These are phyloP conservation scores for Synergus umbraculus DNA, from an alignment of 2,888 invertebrate species.

Conservation along the genomic window DNA sequence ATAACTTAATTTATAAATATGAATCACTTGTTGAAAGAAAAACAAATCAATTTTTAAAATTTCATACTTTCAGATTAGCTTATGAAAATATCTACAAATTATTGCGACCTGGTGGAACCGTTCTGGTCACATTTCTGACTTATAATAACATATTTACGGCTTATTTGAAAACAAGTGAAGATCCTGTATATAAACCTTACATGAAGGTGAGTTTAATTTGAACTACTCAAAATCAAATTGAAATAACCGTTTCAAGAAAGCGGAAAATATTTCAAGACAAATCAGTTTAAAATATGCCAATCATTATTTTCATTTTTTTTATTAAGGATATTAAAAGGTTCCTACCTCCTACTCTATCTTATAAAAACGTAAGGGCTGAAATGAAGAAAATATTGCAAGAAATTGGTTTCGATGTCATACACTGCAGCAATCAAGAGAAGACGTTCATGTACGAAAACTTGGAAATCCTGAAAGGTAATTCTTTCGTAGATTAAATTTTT, in stretches of 20 bases:
- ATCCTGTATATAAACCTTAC: slow-evolving; percentile 82
- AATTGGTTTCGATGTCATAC: slow-evolving; percentile 81
- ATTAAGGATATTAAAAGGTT: slow-evolving; percentile 81
- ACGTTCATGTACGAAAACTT: slow-evolving; percentile 81
- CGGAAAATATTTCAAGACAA: no score
- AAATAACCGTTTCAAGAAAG: no score
- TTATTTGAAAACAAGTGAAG: slow-evolving; percentile 81
- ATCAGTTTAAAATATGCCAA: no score
- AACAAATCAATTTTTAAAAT: no score
- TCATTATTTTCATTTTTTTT: background rate
- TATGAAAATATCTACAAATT: slow-evolving; percentile 83
- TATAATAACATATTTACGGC: slow-evolving; percentile 85
- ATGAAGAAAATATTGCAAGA: slow-evolving; percentile 80
- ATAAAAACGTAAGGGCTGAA: slow-evolving; percentile 80
- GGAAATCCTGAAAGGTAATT: slow-evolving; percentile 81
- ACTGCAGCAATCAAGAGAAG: slow-evolving; percentile 81
- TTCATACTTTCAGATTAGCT: slow-evolving; percentile 79
- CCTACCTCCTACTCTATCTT: slow-evolving; percentile 84
- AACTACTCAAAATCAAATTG: no score
- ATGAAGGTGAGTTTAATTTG: slow-evolving; percentile 78
- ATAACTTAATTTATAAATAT: no score
- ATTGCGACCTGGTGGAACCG: slow-evolving; percentile 84
- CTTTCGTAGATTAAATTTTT: no score
- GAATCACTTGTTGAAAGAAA: no score
- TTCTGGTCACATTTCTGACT: slow-evolving; percentile 84